Base-by-base conservation (phyloP, 2,888 invertebrate genomes). In the Herminia tarsipennalis region DNA sequence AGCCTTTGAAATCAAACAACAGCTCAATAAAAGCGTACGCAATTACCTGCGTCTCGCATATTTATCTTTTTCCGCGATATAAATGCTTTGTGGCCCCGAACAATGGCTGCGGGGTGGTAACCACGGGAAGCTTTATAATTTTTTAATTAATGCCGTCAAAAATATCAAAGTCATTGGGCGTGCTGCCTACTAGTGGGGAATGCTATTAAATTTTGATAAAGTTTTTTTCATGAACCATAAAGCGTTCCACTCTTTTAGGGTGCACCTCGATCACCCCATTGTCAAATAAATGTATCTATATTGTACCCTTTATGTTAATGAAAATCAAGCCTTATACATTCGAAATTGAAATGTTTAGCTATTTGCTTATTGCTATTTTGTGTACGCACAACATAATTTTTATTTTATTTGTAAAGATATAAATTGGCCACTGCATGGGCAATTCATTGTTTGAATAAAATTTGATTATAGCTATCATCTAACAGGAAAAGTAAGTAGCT, bases 91-190 rank as follows among this genome's bases (percentile, higher is more conserved):
- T 86, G 79, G 73, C 68, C 70, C 60, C 58, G 73, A 80, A 86
- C 83, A 86, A 87, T 85, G 63, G 78, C 78, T 66, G 70, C 64
- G 62, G 75, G 70, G 57, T 43, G 64, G 42, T 51, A 66, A 54
- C 71, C 71, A 63, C 73, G 72, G 79, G 86, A 86, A 88, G 90
- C 90, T 88, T 87, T 88, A 90, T 89, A 90, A 86, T 89, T 92
- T 92, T 92, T 92, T 92, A 92, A 92, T 92, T 91, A 92, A 91
- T 88, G 68, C 82, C 76, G 80, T 77, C 79, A 83, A 86, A 91
- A 92, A 92, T 89, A 91, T 91, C 90, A 90, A 91, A 92, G 91
- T 92, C 91, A 91, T 83, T 78, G 82, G 70, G 65, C 71, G 71
- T 69, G 73, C 73, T 68, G 70, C 76, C 74, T 70, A 73, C 79